Base-by-base conservation (phyloP, 2,113 vertebrate genomes). In the Electrona antarctica region DNA sequence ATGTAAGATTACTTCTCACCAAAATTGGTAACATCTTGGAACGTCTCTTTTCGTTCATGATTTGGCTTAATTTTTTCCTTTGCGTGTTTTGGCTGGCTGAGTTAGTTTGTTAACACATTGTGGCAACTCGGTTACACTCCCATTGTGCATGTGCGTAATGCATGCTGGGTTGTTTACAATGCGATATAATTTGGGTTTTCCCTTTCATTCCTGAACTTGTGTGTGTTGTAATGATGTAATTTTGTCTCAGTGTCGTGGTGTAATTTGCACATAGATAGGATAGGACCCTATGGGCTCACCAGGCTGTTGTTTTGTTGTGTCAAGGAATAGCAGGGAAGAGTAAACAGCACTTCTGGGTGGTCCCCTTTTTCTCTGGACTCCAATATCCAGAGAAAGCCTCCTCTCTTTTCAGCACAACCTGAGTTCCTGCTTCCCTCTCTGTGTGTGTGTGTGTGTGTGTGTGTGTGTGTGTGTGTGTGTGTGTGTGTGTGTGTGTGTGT, bases 271-370 rank as follows among this genome's bases (percentile, higher is more conserved):
- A 67, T 10, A 69, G 11, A 63, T 59, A 64, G 65, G 71, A 76
- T 69, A 66, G 66, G 46, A 65, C 47, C 62, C 21, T 49, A 12
- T 56, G 47, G 55, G 46, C 59, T 61, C 48, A 3, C 33, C 52
- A 7, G 68, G 50, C 71, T 78, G 80, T 83, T 78, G 80, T 85
- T 84, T 71, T 76, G 87, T 87, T 84, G 77, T 87, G 80, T 86
- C 71, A 70, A 60, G 79, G 58, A 51, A 61, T 71, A 47, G 79
- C 74, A 56, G 68, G 77, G 73, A 59, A 73, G 49, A 72, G 83
- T 88, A 88, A 88, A 91, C 89, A 90, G 62, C 74, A 33, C 21
- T 77, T 73, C 76, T 89, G 91, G 90, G 89, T 91, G 91, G 91
- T 90, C 89, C 45, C 69, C 28, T 74, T 74, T 74, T 73, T 72